Percentiles rank a stretch among this genome's conserved stretches.
Evolutionary conservation across 1,140 invertebrate species (phyloP).

Genomic region (Temnothorax nylanderi): DNA sequence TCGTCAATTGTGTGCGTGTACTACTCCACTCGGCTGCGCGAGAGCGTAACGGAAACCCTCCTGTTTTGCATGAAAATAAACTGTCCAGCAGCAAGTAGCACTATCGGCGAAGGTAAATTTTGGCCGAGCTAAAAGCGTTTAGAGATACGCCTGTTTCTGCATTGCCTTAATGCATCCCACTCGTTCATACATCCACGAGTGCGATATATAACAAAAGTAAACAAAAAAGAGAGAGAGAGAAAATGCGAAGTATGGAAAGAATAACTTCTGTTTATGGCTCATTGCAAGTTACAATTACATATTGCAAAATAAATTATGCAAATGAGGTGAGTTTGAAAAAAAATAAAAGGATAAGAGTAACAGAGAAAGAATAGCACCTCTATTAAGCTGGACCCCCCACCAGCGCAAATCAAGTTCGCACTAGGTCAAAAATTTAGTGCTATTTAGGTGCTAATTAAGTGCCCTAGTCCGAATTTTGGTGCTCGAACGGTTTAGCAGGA

Average conservation of each 20-base stretch:
- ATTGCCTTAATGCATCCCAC: constrained; percentile 46
- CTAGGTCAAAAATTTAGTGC: no score
- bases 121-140: constrained; percentile 49
- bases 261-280: background rate
- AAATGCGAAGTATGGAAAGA: background rate
- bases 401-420: no score
- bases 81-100: constrained; percentile 43
- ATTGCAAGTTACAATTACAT: constrained; percentile 9
- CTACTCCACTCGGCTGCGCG: constrained; percentile 11
- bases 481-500: no score
- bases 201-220: constrained; percentile 4
- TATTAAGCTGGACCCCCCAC: no score
- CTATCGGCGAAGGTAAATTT: constrained; percentile 56
- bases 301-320: constrained; percentile 19
- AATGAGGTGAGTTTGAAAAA: background rate
- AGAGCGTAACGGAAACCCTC: constrained; percentile 16
- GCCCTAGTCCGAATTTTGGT: no score
- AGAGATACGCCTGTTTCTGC: constrained; percentile 44
- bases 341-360: background rate
- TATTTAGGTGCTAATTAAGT: no score
- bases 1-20: constrained; percentile 47
- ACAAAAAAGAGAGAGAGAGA: background rate
- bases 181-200: constrained; percentile 39
- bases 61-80: constrained; percentile 57
- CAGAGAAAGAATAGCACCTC: background rate